Evolutionary conservation across 2,888 invertebrate genomes (phyloP).

Genomic region (Meandrusa payeni): DNA sequence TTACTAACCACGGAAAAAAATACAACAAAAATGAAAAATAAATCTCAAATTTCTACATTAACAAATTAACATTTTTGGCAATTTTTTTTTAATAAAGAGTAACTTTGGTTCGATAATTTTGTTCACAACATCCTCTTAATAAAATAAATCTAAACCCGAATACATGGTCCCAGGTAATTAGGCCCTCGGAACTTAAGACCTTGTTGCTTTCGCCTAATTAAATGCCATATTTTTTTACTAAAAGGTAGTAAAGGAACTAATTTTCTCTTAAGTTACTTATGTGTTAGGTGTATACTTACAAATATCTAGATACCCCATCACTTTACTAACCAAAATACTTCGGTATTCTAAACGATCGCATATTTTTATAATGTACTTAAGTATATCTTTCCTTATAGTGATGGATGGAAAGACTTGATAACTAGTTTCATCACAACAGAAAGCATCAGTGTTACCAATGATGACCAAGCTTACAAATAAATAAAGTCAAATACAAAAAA

Average conservation of each 20-base stretch:
- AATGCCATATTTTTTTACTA: constrained; percentile 10
- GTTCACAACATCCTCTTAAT: constrained; percentile 9
- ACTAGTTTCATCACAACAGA: no score
- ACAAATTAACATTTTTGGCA: constrained; percentile 4
- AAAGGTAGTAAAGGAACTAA: constrained; percentile 11
- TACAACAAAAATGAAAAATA: constrained; percentile 7
- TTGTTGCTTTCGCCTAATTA: constrained; percentile 2
- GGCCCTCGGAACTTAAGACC: constrained; percentile 7
- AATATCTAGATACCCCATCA: no score
- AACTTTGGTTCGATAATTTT: constrained; percentile 15
- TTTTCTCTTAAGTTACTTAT: constrained; percentile 4
- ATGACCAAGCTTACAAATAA: no score
- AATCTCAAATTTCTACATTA: not conserved
- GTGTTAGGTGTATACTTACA: no score
- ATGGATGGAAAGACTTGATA: no score
- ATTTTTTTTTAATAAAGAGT: constrained; percentile 1
- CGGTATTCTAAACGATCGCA: no score
- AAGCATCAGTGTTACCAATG: no score
- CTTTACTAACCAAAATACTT: no score
- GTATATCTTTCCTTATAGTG: no score
- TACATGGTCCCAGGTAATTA: constrained; percentile 23
- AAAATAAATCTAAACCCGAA: constrained; percentile 20
- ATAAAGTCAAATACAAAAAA: no score
- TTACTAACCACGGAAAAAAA: constrained; percentile 3
- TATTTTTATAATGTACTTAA: no score